Percentiles rank a stretch among this genome's conserved stretches.
These are phyloP conservation scores for Eubasilissa splendida DNA, from an alignment of 2,888 invertebrate genomes.

Conservation along the genomic window DNA sequence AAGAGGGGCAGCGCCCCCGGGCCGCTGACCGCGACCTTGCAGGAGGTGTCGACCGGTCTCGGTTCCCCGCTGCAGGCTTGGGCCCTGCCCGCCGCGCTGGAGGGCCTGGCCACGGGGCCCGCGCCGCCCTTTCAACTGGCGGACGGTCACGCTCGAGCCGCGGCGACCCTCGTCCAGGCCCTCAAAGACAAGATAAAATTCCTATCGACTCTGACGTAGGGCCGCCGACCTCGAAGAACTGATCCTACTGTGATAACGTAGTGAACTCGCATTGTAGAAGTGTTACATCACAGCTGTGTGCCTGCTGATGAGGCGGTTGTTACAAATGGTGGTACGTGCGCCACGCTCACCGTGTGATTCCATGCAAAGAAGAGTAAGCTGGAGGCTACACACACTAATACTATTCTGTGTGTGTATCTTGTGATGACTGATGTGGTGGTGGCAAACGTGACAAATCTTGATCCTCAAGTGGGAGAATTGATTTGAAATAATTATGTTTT, in stretches of 20 bases:
- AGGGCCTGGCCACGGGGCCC: conserved; percentile 1
- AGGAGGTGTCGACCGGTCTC: background rate
- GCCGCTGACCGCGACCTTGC: background rate
- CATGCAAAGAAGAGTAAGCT: too few relatives aligned
- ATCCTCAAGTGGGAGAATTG: too few relatives aligned
- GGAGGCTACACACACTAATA: too few relatives aligned
- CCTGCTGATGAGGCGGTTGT: too few relatives aligned
- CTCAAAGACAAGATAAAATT: conserved; percentile 45
- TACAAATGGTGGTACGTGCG: too few relatives aligned
- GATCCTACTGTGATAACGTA: conserved; percentile 10
- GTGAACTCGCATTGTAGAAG: too few relatives aligned
- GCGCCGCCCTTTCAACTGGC: background rate
- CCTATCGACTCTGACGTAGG: conserved; percentile 18
- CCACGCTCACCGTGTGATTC: too few relatives aligned
- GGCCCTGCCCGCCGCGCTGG: background rate
- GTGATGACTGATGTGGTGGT: too few relatives aligned
- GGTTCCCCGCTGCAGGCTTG: conserved; percentile 3
- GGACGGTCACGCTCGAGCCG: conserved; percentile 19
- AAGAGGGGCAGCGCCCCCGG: conserved; percentile 1
- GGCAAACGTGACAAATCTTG: too few relatives aligned
- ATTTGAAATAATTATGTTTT: too few relatives aligned
- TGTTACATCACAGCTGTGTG: too few relatives aligned
- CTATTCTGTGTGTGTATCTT: too few relatives aligned
- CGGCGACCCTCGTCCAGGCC: conserved; percentile 16
- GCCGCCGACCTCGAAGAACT: background rate